Evolutionary conservation across 2,113 vertebrate genomes (phyloP), one percentile per base, ranked within the genome.

Genomic region (Mormyrus lacerda): DNA sequence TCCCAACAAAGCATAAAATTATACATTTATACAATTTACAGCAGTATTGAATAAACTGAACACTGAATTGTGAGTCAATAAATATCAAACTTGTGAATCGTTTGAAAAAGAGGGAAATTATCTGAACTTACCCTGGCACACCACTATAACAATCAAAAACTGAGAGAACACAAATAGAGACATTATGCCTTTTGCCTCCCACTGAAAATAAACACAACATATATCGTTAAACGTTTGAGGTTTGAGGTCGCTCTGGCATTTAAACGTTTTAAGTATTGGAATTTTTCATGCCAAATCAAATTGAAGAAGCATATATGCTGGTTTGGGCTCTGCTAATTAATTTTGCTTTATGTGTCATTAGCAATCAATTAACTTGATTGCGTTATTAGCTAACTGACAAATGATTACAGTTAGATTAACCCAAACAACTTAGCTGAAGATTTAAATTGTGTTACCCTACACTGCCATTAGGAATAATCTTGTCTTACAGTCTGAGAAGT

Each of bases 61-160:
- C 31, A 31, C 27, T 69, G 61, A 11, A 69, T 13, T 69, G 21
- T 85, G 82, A 24, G 24, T 83, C 79, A 42, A 21, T 83, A 85
- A 85, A 85, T 58, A 87, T 4, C 35, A 35, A 73, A 88, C 1
- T 11, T 51, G 1, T 50, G 47, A 21, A 85, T 47, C 8, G 5
- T 21, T n/a, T 17, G 21, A 85, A 85, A n/a, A 86, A 15, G 24
- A 53, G 6, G 15, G 5, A 42, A 50, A 89, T 5, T 27, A 27
- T 39, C 0, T 84, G 19, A 89, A 89, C 79, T 44, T 85, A 89
- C 88, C 88, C 44, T 27, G 19, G 21, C 50, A 44, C 51, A 89
- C 24, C 51, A 84, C 13, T 45, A 89, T 24, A 61, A 39, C 19
- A 61, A 44, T 58, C 2, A 89, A 45, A 44, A 84, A 27, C 35